A percentile compares a stretch with the other conserved stretches of the same genome.
phyloP scores from a whole-genome alignment of 2,888 invertebrate species.

The Laothoe populi region DNA sequence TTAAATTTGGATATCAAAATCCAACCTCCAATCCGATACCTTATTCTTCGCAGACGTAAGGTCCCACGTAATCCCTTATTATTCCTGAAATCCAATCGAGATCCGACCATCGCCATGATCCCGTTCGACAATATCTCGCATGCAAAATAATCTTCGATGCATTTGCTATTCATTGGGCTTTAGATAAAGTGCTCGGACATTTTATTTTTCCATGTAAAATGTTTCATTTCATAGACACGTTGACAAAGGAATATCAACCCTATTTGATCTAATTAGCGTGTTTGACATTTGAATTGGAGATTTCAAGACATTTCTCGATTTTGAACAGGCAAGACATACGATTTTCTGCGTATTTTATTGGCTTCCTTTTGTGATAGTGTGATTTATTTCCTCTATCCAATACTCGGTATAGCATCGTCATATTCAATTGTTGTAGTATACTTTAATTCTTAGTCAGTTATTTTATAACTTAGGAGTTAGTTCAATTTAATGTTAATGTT shows the following conservation, averaged over 20 bases:
- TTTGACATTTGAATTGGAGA: slow-evolving; percentile 35
- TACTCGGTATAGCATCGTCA: neutral
- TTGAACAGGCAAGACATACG: slow-evolving; percentile 41
- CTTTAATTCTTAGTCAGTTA: too few relatives aligned
- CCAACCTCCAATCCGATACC: neutral
- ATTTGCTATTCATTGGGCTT: slow-evolving; percentile 63
- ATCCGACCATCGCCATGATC: slow-evolving; percentile 31
- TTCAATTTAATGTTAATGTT: too few relatives aligned
- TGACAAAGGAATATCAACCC: slow-evolving; percentile 36
- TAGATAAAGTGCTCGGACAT: slow-evolving; percentile 53
- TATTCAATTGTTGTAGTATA: too few relatives aligned
- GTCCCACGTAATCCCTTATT: slow-evolving; percentile 22
- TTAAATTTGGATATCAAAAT: neutral
- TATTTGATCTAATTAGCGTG: slow-evolving; percentile 32
- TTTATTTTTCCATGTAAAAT: slow-evolving; percentile 57
- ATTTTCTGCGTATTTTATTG: slow-evolving; percentile 22
- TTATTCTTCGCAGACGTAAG: neutral
- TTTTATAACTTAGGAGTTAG: too few relatives aligned
- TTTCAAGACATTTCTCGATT: slow-evolving; percentile 49
- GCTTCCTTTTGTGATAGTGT: slow-evolving; percentile 31
- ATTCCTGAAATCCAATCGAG: slow-evolving; percentile 38
- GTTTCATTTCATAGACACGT: slow-evolving; percentile 44
- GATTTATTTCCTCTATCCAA: slow-evolving; percentile 4
- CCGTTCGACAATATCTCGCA: slow-evolving; percentile 38
- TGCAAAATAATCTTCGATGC: slow-evolving; percentile 55